Evolutionary conservation across 2,113 vertebrate species (phyloP).

Genomic region (Aegithalos caudatus): DNA sequence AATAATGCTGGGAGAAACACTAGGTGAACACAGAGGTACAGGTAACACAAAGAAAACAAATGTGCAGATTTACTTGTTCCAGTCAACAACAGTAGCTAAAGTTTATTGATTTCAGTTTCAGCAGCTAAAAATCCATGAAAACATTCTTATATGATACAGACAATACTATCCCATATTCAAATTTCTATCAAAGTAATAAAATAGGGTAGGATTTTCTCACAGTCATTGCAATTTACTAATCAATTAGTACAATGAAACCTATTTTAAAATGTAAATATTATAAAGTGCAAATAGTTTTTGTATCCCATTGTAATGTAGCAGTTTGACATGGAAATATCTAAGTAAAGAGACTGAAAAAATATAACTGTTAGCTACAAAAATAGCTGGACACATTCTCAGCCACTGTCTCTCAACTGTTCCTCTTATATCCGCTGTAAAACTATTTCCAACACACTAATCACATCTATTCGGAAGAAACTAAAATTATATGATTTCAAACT

Average conservation of each 20-base stretch:
- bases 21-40: neutral
- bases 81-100: constrained; percentile 34
- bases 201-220: constrained; percentile 20
- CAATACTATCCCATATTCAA: constrained; percentile 31
- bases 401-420: constrained; percentile 26
- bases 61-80: constrained; percentile 40
- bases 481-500: constrained; percentile 53
- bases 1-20: neutral
- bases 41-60: neutral
- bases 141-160: constrained; percentile 49
- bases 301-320: neutral
- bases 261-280: neutral
- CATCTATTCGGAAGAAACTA: constrained; percentile 22
- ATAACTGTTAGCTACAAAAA: neutral
- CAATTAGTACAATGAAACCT: constrained; percentile 6
- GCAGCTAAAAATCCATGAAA: constrained; percentile 59
- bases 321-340: neutral
- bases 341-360: neutral
- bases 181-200: constrained; percentile 3
- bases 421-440: constrained; percentile 28
- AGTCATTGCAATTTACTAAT: neutral
- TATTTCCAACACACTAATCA: constrained; percentile 44
- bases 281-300: neutral
- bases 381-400: constrained; percentile 40
- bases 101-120: constrained; percentile 56